Evolutionary conservation across 2,888 invertebrate genomes (phyloP).

Genomic region (Troides oblongomaculatus): DNA sequence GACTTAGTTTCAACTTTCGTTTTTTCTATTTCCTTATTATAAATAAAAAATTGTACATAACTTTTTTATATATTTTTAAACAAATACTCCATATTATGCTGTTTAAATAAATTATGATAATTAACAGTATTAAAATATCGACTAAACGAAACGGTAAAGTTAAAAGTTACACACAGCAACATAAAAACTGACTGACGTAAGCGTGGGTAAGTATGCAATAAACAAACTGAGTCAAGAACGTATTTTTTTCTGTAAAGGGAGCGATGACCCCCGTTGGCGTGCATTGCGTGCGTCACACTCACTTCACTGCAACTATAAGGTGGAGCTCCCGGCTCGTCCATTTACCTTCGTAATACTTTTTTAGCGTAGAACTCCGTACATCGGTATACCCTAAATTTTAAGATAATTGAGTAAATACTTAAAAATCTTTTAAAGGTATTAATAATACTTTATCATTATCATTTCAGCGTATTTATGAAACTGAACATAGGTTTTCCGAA

Average conservation of each 20-base stretch:
- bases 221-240: conserved; percentile 63
- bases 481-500: too few species aligned
- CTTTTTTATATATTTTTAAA: not conserved
- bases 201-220: conserved; percentile 48
- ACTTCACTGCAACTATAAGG: conserved; percentile 28
- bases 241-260: conserved; percentile 59
- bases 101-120: not conserved
- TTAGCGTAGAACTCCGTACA: conserved; percentile 14
- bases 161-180: conserved; percentile 32
- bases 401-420: not conserved
- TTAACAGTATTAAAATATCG: conserved; percentile 1
- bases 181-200: conserved; percentile 46
- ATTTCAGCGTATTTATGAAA: too few species aligned
- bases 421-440: not conserved
- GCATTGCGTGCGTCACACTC: conserved; percentile 45
- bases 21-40: conserved; percentile 4
- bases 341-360: conserved; percentile 22
- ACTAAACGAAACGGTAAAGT: conserved; percentile 23
- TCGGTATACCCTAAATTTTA: conserved; percentile 7
- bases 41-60: too few species aligned
- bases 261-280: conserved; percentile 69
- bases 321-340: conserved; percentile 22
- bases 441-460: too few species aligned
- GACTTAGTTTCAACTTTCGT: conserved; percentile 2
- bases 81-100: not conserved